Evolutionary conservation across 1,140 invertebrate genomes (phyloP).

Genomic region (Anastrepha ludens): DNA sequence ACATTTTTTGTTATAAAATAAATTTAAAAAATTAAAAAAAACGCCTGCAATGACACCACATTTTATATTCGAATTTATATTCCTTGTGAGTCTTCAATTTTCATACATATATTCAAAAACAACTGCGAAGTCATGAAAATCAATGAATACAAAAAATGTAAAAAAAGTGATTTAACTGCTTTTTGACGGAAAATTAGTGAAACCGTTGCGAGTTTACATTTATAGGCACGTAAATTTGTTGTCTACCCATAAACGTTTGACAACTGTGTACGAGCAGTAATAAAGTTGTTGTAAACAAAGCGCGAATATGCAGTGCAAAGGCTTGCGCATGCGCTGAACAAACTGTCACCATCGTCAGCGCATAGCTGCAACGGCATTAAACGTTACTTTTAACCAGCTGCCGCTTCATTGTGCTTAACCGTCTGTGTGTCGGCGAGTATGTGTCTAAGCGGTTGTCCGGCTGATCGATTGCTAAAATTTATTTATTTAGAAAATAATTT

Average conservation of each 20-base stretch:
- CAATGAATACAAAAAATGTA: not conserved
- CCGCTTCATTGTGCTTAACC: not conserved
- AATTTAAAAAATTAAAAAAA: no score
- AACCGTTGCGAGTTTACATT: not conserved
- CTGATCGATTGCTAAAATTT: conserved; percentile 3
- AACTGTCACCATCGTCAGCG: not conserved
- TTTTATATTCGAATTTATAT: no score
- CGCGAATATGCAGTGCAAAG: not conserved
- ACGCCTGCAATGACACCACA: no score
- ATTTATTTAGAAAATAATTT: conserved; percentile 23
- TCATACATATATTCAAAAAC: not conserved
- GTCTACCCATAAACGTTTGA: conserved; percentile 20
- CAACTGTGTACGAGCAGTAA: conserved; percentile 11
- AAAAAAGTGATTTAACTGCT: not conserved
- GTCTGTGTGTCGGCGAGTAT: not conserved
- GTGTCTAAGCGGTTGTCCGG: not conserved
- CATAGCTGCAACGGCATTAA: not conserved
- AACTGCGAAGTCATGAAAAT: not conserved
- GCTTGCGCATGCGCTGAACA: not conserved
- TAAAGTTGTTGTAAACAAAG: conserved; percentile 40
- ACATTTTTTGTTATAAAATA: no score
- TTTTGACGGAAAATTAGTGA: not conserved
- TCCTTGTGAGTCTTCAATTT: no score
- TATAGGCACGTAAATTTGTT: conserved; percentile 22
- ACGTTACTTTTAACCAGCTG: not conserved